These are phyloP conservation scores for Heliconius hermathena DNA, from an alignment of 1,140 invertebrate genomes.

Conservation along the genomic window DNA sequence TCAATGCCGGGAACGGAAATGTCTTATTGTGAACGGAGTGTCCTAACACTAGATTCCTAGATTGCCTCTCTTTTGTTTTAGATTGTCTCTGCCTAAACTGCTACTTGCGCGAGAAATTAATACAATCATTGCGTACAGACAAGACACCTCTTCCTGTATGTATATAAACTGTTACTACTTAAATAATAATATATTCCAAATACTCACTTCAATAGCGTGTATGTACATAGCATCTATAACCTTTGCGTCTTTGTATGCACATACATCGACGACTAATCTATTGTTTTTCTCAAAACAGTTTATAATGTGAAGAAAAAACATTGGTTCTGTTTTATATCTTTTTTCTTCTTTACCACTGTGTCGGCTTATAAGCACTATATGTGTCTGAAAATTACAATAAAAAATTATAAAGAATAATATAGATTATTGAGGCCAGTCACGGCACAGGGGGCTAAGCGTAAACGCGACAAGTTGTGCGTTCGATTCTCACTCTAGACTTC, in stretches of 20 bases:
- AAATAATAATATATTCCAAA: not conserved
- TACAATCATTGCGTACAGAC: no score
- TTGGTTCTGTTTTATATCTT: slow-evolving; percentile 86
- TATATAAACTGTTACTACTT: not conserved
- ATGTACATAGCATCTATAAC: slow-evolving; percentile 94
- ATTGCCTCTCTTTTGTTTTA: no score
- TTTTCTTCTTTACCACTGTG: slow-evolving; percentile 83
- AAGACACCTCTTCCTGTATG: not conserved
- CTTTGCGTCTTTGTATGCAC: slow-evolving; percentile 90
- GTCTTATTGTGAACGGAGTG: no score
- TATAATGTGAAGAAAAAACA: slow-evolving; percentile 95
- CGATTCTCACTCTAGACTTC: no score
- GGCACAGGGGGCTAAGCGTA: no score
- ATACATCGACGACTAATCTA: slow-evolving; percentile 90
- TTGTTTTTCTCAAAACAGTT: slow-evolving; percentile 91
- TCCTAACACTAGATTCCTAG: no score
- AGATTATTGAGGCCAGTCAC: no score
- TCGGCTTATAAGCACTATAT: slow-evolving; percentile 88
- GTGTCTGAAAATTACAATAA: slow-evolving; percentile 82
- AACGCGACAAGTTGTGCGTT: no score
- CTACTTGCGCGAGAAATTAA: no score
- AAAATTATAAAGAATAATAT: no score
- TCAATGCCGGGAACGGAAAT: not conserved
- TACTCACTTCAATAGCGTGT: slow-evolving; percentile 87
- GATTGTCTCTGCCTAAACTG: no score